Evolutionary conservation across 2,113 vertebrate genomes (phyloP), one percentile per base, ranked within the genome.

Genomic region (Sebastes schlegelii): DNA sequence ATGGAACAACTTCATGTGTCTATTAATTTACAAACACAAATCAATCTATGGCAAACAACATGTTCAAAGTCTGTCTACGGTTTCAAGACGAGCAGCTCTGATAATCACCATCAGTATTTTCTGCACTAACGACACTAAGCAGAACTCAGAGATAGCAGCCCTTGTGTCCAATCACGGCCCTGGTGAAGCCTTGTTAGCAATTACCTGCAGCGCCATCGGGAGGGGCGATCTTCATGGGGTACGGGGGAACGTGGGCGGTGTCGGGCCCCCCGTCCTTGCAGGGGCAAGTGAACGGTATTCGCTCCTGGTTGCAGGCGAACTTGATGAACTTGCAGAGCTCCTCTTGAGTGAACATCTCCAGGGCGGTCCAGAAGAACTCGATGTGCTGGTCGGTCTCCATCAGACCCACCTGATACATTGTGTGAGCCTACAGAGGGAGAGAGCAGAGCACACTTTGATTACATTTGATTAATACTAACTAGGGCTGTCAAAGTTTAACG

Each of bases 321-420:
- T 99, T 99, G 72, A 99, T 98, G 95, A 99, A 99, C 92, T 98
- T 99, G 95, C 98, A 99, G 77, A 99, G 97, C 91, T 99, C 98
- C 95, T 99, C 98, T 94, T 99, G 98, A 0, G 98, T 96, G 92
- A 99, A 99, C 94, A 95, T 96, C 94, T 99, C 98, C 84, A 99
- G 81, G 0, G 98, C 98, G 0, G 95, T 96, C 98, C 98, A 99
- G 96, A 99, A 99, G 86, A 97, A 99, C 93, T 99, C 98, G 0
- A 99, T 99, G 93, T 99, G 98, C 92, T 98, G 98, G 84, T 99
- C 98, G 0, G 98, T 99, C 89, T 99, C 98, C 98, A 99, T 99
- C 87, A 99, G 93, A 3, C 98, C 98, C 82, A 99, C 98, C 92
- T 99, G 98, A 92, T 99, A 99, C 98, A 99, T 99, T 83, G 98